Base-by-base conservation (phyloP, 2,797 vertebrate genomes). In the Microctenopoma lineatum region DNA sequence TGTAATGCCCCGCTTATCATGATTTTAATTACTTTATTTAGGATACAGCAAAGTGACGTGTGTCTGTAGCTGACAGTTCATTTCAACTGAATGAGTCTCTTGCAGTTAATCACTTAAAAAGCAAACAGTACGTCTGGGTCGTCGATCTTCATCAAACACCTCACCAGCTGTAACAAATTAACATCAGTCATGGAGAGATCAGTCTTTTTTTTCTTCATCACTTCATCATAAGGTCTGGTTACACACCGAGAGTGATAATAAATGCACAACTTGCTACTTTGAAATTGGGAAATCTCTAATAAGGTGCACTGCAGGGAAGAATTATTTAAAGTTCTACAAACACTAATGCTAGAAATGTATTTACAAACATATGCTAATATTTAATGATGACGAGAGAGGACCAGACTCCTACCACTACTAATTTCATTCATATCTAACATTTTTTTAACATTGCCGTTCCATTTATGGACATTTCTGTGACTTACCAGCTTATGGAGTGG, bases 11-110 rank as follows among this genome's bases (percentile, higher is more conserved):
- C 73, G 75, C 76, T 85, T 68, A 80, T 77, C 58, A 64, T 18
- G 9, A 52, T 79, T 82, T 80, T 74, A 84, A 80, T 84, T 75
- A 69, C 54, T 74, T 70, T 54, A 71, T 69, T 68, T n/a, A 46
- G 63, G 58, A 70, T 26, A 67, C 27, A 26, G 47, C 29, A 45
- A 67, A 61, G 32, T 62, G 46, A 65, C 13, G 12, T 4, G n/a
- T 58, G 38, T 76, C 44, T 65, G 47, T 34, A 73, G 66, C 4
- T 34, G 70, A 53, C 52, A 50, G 36, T 57, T 67, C 1, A 57
- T 64, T 77, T 84, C 14, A 69, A 59, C 59, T 50, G 26, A 12
- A 61, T 32, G 7, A 36, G 38, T 53, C 15, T 38, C 39, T 65
- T 14, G 1, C 9, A 41, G 59, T 60, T 52, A 52, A 25, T 39